Evolutionary conservation across 2,113 vertebrate species (phyloP).

Genomic region (Chauna torquata): DNA sequence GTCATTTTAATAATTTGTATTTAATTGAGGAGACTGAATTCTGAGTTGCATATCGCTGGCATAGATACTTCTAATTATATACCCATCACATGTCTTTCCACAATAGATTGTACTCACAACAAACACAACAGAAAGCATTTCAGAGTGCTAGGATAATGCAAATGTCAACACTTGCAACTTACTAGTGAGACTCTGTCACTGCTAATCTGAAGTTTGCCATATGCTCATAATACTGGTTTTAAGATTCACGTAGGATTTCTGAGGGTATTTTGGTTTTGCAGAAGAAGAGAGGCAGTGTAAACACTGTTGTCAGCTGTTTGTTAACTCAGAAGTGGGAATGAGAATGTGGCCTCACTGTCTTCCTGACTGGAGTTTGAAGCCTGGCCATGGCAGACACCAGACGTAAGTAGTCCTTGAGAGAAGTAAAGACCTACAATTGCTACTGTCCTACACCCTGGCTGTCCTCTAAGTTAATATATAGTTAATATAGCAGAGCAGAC

Average conservation of each 20-base stretch:
- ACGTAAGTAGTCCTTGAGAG: not conserved
- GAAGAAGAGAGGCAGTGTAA: not conserved
- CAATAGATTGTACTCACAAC: not conserved
- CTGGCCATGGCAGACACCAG: not conserved
- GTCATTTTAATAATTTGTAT: constrained; percentile 12
- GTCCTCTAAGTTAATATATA: not conserved
- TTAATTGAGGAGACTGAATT: not conserved
- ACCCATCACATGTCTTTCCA: not conserved
- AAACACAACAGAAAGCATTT: not conserved
- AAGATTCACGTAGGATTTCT: not conserved
- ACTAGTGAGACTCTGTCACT: not conserved
- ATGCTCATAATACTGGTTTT: not conserved
- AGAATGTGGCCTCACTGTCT: not conserved
- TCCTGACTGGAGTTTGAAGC: not conserved
- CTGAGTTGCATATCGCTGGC: not conserved
- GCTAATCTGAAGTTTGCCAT: not conserved
- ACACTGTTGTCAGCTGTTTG: not conserved
- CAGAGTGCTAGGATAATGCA: not conserved
- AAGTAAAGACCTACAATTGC: not conserved
- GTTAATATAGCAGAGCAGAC: not conserved
- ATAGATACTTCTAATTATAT: not conserved
- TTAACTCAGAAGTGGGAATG: not conserved
- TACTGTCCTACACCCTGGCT: not conserved
- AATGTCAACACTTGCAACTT: not conserved
- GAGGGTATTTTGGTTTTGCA: not conserved